Evolutionary conservation across 2,797 vertebrate genomes (phyloP), one percentile per base, ranked within the genome.

Genomic region (Hippoglossus hippoglossus): DNA sequence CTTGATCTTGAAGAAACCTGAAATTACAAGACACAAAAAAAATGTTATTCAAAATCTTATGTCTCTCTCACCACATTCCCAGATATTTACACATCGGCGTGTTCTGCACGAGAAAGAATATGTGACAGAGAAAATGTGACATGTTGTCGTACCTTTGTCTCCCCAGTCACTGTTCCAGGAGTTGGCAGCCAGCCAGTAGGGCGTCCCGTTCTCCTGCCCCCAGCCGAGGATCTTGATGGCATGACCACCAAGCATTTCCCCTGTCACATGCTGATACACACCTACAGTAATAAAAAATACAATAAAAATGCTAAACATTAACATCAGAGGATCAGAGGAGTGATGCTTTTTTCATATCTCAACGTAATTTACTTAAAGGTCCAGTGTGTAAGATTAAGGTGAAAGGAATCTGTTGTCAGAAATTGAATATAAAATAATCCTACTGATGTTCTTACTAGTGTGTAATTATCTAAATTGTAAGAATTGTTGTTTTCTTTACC

Each of bases 131-230:
- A 7, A 19, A 22, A 22, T 15, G 47, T 26, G 54, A 19, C 7
- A 1, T 3, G 24, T 18, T n/a, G 5, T 31, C 3, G 78, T 90
- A 97, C 97, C 98, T 0, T 94, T 93, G 66, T 97, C 96, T 13
- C 98, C 98, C 97, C 98, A 98, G 91, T 98, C 97, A 0, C 86
- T 92, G 86, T 98, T 99, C 97, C 97, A 99, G 83, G 97, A 99
- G 92, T 99, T 99, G 50, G 96, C 97, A 1, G 87, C 95, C 86
- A 99, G 87, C 97, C 98, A 99, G 89, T 97, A 99, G 0, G 96
- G 96, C 0, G 92, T 95, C 61, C 81, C 91, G 0, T 96, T 84
- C 71, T 99, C 97, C 57, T 91, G 84, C 0, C 98, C 97, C 97
- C 97, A 99, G 82, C 97, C 97, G 54, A 99, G 92, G 67, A 99